A percentile compares a stretch with the other conserved stretches of the same genome.
Evolutionary conservation across 2,888 invertebrate species (phyloP).

Genomic region (Augiades crinisus): DNA sequence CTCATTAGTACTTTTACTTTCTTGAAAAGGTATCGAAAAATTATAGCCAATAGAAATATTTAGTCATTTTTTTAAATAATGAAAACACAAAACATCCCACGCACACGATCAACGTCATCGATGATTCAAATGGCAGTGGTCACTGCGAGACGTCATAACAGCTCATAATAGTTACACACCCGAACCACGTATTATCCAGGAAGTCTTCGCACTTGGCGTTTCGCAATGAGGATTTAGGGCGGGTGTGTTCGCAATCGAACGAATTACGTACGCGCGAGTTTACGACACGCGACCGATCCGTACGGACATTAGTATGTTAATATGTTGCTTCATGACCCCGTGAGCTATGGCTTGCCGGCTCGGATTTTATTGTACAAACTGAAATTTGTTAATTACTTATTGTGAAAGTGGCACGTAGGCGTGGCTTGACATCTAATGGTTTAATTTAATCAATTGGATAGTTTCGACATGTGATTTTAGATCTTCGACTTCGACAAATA

Average conservation of each 20-base stretch:
- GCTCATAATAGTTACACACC: constrained; percentile 5
- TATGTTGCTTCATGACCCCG: constrained; percentile 10
- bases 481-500: too few relatives aligned
- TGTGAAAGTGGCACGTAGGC: too few relatives aligned
- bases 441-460: too few relatives aligned
- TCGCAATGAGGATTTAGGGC: constrained; percentile 35
- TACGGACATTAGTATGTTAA: constrained; percentile 25
- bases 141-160: constrained; percentile 13
- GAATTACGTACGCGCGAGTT: constrained; percentile 28
- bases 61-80: too few relatives aligned
- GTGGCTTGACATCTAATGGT: too few relatives aligned
- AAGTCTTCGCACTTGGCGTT: constrained; percentile 23
- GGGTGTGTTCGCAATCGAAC: constrained; percentile 29
- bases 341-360: neutral
- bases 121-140: too few relatives aligned
- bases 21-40: neutral
- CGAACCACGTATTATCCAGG: constrained; percentile 20
- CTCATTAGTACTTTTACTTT: too few relatives aligned
- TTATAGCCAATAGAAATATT: too few relatives aligned
- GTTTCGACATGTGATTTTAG: too few relatives aligned
- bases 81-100: too few relatives aligned
- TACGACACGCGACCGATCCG: constrained; percentile 26
- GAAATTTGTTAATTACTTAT: neutral
- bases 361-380: neutral
- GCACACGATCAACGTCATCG: too few relatives aligned